Conservation (phyloP, 2,888 invertebrate species). For the Tipula helvola region DNA sequence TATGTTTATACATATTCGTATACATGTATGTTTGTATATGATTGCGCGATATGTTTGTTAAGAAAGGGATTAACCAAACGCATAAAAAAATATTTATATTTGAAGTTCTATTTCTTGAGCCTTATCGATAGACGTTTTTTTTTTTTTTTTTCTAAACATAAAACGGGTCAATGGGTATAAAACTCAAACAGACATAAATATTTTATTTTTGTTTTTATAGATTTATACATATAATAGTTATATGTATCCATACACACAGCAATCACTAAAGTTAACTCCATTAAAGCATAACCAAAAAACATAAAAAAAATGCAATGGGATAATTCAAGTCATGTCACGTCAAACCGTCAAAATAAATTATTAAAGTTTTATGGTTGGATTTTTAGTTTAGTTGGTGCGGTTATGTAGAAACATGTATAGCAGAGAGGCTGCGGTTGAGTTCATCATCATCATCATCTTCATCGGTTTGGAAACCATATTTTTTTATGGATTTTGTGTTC, state of each 20-base stretch:
- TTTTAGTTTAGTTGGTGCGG: background rate
- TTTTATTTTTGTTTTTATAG: background rate
- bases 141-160: background rate
- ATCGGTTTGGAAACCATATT: background rate
- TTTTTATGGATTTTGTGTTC: background rate
- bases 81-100: background rate
- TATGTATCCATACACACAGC: background rate
- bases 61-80: background rate
- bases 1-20: background rate
- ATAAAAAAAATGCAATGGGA: background rate
- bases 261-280: background rate
- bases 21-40: background rate
- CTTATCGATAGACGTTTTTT: background rate
- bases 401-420: background rate
- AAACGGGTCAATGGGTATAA: background rate
- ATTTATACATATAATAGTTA: background rate
- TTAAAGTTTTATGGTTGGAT: background rate
- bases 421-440: background rate
- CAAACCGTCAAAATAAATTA: background rate
- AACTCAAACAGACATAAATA: background rate
- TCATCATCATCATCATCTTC: background rate
- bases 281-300: background rate
- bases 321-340: conserved; percentile 4
- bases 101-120: background rate
- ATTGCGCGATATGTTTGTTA: background rate